Evolutionary conservation across 2,888 invertebrate genomes (phyloP).

Genomic region (Cheilosia vulpina): DNA sequence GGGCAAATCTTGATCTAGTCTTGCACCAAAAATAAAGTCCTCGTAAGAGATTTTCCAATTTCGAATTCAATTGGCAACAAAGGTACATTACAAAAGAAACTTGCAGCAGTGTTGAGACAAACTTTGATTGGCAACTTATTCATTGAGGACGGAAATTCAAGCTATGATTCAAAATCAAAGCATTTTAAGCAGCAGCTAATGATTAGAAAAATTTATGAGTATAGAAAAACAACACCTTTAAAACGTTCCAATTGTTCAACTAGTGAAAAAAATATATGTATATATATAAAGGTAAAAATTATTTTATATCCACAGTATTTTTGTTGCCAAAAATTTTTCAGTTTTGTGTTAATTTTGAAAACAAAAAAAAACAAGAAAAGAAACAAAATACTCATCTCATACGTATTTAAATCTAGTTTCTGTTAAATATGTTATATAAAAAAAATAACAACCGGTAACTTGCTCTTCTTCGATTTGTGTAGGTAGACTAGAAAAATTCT

Average conservation of each 20-base stretch:
- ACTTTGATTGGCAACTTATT: not conserved
- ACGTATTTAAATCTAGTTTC: not conserved
- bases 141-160: not conserved
- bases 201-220: not conserved
- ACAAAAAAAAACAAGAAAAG: not conserved
- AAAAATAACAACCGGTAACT: not conserved
- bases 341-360: not conserved
- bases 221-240: constrained; percentile 5
- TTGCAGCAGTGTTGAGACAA: not conserved
- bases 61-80: too few relatives aligned
- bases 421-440: not conserved
- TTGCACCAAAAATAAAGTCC: too few relatives aligned
- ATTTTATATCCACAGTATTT: not conserved
- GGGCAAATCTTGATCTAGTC: too few relatives aligned
- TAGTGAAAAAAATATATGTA: not conserved
- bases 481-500: constrained; percentile 29
- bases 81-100: not conserved
- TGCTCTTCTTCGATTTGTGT: not conserved
- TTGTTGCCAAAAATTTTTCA: not conserved
- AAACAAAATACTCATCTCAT: not conserved
- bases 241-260: constrained; percentile 3
- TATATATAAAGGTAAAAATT: not conserved
- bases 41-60: too few relatives aligned
- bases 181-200: not conserved
- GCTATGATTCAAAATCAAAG: not conserved